Base-by-base conservation (phyloP, 2,888 invertebrate genomes). In the Gryllus longicercus region DNA sequence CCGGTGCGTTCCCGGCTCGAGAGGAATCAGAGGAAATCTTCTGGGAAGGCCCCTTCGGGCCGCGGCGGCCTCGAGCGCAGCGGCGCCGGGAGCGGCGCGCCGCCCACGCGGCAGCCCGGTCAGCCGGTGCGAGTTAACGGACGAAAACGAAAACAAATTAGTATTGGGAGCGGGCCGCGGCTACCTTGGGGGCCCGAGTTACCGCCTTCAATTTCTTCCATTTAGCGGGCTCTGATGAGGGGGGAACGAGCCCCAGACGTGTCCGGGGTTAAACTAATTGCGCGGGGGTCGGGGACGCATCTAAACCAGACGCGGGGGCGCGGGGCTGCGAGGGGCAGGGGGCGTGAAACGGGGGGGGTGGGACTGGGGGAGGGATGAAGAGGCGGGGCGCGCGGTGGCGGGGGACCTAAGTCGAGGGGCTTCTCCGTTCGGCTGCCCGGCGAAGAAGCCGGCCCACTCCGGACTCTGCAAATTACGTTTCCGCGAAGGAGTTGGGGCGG, bases 91-190 rank as follows among this genome's bases (percentile, higher is more conserved):
- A 2, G 2, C 25, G 25, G 25, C 25, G 25, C 25, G 2, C 25
- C 25, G 25, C 3, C 25, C 25, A 5, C 25, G 25, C 25, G 38
- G 38, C 38, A 0, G 38, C 11, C 16, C 63, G 63, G n/a, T n/a
- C 63, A 63, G 63, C 63, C 63, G 63, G n/a, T n/a, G 4, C 16
- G 63, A 63, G 63, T 63, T 63, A 63, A 63, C 16, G 63, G 63
- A 63, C 63, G 63, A 63, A 63, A 63, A 63, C 63, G 63, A 63
- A 63, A 63, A 63, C 63, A 63, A 63, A 63, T 63, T 63, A 63
- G 63, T 63, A 63, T 63, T 63, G 63, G 63, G 63, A 63, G 63
- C 63, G n/a, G 63, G n/a, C n/a, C 63, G 38, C 63, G 4, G 11
- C 63, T 63, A 63, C 63, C 63, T 63, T 63, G 63, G 63, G 63